Evolutionary conservation across 2,888 invertebrate genomes (phyloP).

Genomic region (Tholera decimalis): DNA sequence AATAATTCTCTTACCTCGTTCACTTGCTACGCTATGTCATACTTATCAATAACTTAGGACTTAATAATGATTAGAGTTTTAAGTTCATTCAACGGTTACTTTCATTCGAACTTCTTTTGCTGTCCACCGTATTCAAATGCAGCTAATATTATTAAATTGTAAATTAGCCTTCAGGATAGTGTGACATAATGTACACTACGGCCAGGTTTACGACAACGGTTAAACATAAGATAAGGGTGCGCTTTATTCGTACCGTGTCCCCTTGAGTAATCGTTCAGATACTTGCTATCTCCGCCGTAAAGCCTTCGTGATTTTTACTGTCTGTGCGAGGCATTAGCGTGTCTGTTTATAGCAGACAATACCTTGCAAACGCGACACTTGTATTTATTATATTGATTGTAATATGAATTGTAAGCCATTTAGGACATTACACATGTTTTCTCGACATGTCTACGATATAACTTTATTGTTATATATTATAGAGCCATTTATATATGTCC

Average conservation of each 20-base stretch:
- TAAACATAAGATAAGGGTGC: conserved; percentile 75
- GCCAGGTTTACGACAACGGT: conserved; percentile 69
- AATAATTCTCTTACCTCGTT: conserved; percentile 8
- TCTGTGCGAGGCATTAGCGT: conserved; percentile 63
- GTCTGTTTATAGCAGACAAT: conserved; percentile 69
- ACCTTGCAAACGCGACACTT: conserved; percentile 55
- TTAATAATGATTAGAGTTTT: conserved; percentile 54
- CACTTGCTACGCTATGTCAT: conserved; percentile 31
- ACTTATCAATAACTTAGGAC: conserved; percentile 41
- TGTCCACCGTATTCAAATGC: conserved; percentile 52
- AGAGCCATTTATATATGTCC: conserved; percentile 21
- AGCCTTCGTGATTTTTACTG: conserved; percentile 80
- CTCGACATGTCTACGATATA: conserved; percentile 4
- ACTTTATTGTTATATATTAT: conserved; percentile 29
- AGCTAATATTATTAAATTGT: conserved; percentile 66
- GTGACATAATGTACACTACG: conserved; percentile 68
- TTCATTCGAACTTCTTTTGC: conserved; percentile 49
- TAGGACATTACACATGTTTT: conserved; percentile 19
- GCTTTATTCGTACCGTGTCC: conserved; percentile 78
- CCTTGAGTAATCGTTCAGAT: conserved; percentile 83
- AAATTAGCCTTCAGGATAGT: conserved; percentile 64
- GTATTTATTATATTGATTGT: conserved; percentile 59
- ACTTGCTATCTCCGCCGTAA: conserved; percentile 79
- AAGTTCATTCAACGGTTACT: conserved; percentile 56
- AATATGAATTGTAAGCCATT: conserved; percentile 50